Evolutionary conservation across 2,113 vertebrate genomes (phyloP).

Genomic region (Gymnorhina tibicen): DNA sequence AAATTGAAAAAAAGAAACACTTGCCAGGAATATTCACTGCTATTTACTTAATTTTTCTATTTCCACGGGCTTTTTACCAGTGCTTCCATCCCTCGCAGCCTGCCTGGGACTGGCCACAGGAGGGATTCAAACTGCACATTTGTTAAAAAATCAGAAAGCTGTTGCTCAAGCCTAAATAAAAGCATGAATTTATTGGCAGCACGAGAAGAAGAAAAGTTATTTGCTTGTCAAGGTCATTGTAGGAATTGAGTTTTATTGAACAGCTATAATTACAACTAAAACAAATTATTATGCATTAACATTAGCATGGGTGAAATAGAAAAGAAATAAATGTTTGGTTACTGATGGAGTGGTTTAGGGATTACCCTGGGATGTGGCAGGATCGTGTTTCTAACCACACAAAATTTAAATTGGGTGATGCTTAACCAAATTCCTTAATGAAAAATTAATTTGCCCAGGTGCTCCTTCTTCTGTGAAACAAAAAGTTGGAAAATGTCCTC

Average conservation of each 20-base stretch:
- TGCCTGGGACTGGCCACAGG: conserved; percentile 41
- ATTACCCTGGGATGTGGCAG: rapidly evolving
- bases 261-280: neutral
- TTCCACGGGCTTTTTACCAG: neutral
- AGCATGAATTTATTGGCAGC: neutral
- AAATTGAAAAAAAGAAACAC: neutral
- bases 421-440: neutral
- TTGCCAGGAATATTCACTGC: neutral
- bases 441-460: neutral
- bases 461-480: neutral
- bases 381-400: rapidly evolving
- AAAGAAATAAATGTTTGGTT: neutral
- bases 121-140: conserved; percentile 46
- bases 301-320: neutral
- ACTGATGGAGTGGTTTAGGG: neutral
- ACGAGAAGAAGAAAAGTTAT: neutral
- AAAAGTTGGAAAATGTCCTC: neutral
- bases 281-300: neutral
- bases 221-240: neutral
- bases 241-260: neutral
- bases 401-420: neutral
- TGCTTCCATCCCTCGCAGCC: neutral
- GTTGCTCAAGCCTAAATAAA: neutral
- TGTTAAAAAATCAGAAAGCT: neutral
- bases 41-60: neutral